A percentile compares a stretch with the other conserved stretches of the same genome.
These are phyloP conservation scores for Hemichromis elongatus DNA, from an alignment of 2,113 vertebrate species.

Conservation along the genomic window DNA sequence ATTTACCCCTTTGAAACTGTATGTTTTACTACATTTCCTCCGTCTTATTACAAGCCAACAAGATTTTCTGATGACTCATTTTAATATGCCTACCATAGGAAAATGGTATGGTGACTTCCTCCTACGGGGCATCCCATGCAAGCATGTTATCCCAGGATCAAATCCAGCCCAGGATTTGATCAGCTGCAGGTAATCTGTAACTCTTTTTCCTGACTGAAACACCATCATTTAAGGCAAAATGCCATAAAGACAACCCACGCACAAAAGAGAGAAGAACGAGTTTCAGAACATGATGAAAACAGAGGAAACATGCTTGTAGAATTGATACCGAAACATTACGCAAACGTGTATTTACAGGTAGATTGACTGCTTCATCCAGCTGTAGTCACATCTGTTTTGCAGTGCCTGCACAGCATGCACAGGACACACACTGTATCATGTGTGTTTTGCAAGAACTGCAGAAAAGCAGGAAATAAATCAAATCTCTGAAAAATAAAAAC, in stretches of 20 bases:
- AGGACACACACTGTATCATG: neutral
- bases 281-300: neutral
- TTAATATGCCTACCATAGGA: neutral
- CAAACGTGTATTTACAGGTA: neutral
- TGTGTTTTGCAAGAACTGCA: neutral
- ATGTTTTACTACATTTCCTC: neutral
- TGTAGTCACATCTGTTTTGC: neutral
- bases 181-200: neutral
- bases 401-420: neutral
- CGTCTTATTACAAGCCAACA: neutral
- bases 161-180: neutral
- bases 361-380: neutral
- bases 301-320: neutral
- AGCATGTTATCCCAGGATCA: neutral
- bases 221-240: neutral
- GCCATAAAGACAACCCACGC: neutral
- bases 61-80: neutral
- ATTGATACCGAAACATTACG: neutral
- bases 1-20: neutral
- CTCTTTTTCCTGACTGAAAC: neutral
- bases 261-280: neutral
- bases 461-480: neutral
- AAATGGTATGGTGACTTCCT: neutral
- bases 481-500: neutral
- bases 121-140: neutral